These are phyloP conservation scores for Cynopterus sphinx DNA, from an alignment of 2,797 vertebrate species.

Conservation along the genomic window DNA sequence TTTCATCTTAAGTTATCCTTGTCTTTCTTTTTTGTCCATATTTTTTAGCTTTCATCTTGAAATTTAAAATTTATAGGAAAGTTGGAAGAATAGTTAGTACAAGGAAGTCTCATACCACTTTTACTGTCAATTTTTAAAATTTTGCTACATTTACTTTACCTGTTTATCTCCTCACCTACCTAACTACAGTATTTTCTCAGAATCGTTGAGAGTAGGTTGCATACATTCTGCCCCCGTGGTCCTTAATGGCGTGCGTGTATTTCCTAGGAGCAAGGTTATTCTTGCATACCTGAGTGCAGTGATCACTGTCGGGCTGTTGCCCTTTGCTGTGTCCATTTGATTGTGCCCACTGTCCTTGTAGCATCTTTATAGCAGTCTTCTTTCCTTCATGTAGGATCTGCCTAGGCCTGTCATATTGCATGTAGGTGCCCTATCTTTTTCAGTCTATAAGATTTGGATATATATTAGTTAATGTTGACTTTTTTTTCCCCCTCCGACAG, in stretches of 20 bases:
- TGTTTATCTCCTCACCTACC: rapidly evolving
- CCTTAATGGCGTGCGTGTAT: too few species aligned
- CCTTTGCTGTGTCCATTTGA: neutral
- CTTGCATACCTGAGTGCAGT: neutral
- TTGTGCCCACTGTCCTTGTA: neutral
- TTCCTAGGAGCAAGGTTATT: neutral
- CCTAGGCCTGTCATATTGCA: too few species aligned
- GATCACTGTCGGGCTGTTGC: neutral
- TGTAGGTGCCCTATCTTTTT: neutral
- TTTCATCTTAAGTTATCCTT: neutral
- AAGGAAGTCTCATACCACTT: neutral
- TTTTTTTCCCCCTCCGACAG: neutral
- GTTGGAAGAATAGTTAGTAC: neutral
- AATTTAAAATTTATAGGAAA: neutral
- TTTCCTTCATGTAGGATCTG: neutral
- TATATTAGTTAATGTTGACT: neutral
- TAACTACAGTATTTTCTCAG: neutral
- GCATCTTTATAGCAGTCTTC: neutral
- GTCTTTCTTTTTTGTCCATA: neutral
- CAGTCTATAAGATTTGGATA: neutral
- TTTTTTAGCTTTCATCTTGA: conserved; percentile 1
- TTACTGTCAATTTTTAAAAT: neutral
- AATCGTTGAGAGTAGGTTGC: neutral
- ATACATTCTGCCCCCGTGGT: neutral
- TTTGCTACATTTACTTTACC: neutral